phyloP scores from a whole-genome alignment of 2,888 invertebrate species.

The Phortica magna region DNA sequence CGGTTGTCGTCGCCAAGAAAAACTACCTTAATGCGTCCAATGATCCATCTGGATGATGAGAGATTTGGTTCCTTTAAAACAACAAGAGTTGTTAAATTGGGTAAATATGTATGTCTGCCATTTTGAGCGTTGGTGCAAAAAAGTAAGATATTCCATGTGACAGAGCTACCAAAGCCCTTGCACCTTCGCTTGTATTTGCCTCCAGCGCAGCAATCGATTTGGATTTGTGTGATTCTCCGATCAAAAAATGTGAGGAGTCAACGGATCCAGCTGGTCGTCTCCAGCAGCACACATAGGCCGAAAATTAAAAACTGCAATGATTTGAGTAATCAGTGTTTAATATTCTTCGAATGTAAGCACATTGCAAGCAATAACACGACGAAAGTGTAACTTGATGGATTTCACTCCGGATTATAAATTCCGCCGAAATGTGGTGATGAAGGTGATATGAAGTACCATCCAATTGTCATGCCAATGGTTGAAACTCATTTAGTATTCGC shows the following conservation, averaged over 20 bases:
- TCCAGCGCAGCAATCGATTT: conserved; percentile 37
- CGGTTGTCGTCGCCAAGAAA: conserved; percentile 37
- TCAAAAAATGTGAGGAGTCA: conserved; percentile 39
- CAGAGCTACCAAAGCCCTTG: conserved; percentile 47
- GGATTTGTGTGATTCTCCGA: conserved; percentile 38
- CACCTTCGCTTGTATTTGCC: conserved; percentile 40
- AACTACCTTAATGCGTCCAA: conserved; percentile 34
- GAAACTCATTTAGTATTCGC: conserved; percentile 28
- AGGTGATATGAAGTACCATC: conserved; percentile 38
- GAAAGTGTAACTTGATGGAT: conserved; percentile 32
- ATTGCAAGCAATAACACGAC: conserved; percentile 30
- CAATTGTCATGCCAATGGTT: neutral
- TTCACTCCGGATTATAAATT: conserved; percentile 32
- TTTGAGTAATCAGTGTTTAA: conserved; percentile 35
- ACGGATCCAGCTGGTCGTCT: conserved; percentile 13
- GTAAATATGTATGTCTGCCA: conserved; percentile 32
- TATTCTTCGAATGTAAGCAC: conserved; percentile 36
- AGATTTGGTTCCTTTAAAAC: conserved; percentile 46
- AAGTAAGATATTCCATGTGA: conserved; percentile 41
- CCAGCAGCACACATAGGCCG: conserved; percentile 23
- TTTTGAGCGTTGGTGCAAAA: conserved; percentile 42
- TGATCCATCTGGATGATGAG: conserved; percentile 44
- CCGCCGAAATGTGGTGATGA: conserved; percentile 35
- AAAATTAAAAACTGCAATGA: conserved; percentile 34
- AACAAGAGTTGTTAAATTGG: conserved; percentile 30